Conservation (phyloP, 2,113 vertebrate genomes). For the Andinoacara biseriatus region DNA sequence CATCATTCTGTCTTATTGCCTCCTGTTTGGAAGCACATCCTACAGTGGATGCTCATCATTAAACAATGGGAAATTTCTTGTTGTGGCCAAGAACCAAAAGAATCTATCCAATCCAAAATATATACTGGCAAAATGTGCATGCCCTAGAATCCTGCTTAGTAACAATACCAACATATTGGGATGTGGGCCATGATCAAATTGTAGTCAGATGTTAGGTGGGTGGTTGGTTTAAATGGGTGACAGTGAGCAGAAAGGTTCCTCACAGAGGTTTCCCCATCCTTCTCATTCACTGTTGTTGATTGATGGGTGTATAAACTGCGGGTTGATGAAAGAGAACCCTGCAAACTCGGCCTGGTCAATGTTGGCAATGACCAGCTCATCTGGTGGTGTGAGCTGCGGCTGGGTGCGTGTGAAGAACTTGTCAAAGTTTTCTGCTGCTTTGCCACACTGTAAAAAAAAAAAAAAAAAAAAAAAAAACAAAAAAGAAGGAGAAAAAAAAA, state of each 20-base stretch:
- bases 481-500: not conserved
- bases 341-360: constrained; percentile 98
- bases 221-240: constrained; percentile 33
- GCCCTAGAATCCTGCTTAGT: constrained; percentile 31
- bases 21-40: constrained; percentile 7
- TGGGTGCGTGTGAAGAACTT: constrained; percentile 98
- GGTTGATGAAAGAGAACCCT: constrained; percentile 96
- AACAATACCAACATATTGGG: constrained; percentile 48
- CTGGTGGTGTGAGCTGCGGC: constrained; percentile 92
- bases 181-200: constrained; percentile 35
- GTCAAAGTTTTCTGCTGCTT: constrained; percentile 96
- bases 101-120: constrained; percentile 3
- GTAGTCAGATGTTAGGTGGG: constrained; percentile 42
- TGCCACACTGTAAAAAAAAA: constrained; percentile 86
- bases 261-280: not conserved
- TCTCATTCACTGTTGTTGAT: constrained; percentile 81
- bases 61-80: constrained; percentile 21
- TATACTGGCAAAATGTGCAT: constrained; percentile 43
- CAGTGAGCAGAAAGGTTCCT: constrained; percentile 45
- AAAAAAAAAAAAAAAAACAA: not conserved
- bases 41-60: constrained; percentile 20
- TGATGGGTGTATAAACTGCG: constrained; percentile 86
- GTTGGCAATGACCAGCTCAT: constrained; percentile 96
- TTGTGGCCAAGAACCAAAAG: not conserved
- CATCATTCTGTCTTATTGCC: constrained; percentile 29